Base-by-base conservation (phyloP, 2,797 vertebrate species). In the Steatocranus sp. region DNA sequence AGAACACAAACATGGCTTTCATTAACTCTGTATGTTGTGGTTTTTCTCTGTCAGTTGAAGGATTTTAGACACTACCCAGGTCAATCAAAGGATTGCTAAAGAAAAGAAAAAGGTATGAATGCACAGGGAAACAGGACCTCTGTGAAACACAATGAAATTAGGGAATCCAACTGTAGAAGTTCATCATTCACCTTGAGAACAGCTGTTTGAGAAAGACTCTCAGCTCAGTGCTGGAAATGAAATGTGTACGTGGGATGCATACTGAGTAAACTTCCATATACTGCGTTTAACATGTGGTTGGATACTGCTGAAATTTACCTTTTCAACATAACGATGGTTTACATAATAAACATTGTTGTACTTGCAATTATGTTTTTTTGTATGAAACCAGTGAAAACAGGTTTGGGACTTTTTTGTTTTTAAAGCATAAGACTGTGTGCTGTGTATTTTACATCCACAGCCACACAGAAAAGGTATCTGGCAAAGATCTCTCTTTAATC, bases 1-100 rank as follows among this genome's bases (percentile, higher is more conserved):
- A 78, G 43, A 85, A 89, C 34, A 83, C 85, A 91, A 91, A 90
- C 74, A 61, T 86, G 84, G 30, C 46, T 90, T 93, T 87, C 70
- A 84, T 93, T 82, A 91, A 73, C 73, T 73, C 56, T 84, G 74
- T 61, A 56, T 81, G 74, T 49, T 84, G 85, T 77, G 79, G 83
- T 38, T 83, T 30, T 85, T 48, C 11, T 80, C 76, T 76, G 76
- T 89, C 82, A 84, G 73, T 54, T 83, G 8, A 83, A 48, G 49
- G 74, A 61, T 43, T 53, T 75, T 20, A 73, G 87, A 92, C 49
- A 75, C 53, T 84, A 34, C 34, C n/a, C 81, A 88, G 82, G 81
- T 86, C 63, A 80, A 84, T 80, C 12, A 11, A 43, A 23, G 49
- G 34, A 80, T 76, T 82, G 36, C 77, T 36, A 70, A 79, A 54